A percentile compares a stretch with the other conserved stretches of the same genome.
phyloP scores from a whole-genome alignment of 2,113 vertebrate genomes.

The Nannospalax galili region DNA sequence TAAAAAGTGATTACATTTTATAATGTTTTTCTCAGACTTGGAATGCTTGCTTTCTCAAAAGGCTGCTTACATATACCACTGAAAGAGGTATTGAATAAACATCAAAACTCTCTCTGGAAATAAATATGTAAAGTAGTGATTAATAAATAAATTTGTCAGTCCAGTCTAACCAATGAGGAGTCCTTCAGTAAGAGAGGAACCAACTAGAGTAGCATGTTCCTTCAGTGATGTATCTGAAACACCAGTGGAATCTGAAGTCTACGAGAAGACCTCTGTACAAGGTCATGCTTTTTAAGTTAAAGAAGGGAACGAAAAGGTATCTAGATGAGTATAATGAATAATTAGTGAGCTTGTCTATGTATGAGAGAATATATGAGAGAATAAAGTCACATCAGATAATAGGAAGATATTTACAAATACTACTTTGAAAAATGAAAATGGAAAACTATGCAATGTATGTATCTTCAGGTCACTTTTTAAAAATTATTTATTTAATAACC shows the following conservation, averaged over 20 bases:
- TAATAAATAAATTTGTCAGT: neutral
- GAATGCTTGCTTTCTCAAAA: neutral
- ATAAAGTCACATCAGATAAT: neutral
- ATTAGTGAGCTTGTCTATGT: neutral
- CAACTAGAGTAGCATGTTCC: neutral
- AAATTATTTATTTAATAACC: too few species aligned
- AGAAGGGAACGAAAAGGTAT: neutral
- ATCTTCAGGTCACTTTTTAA: neutral
- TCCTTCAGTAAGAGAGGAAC: neutral
- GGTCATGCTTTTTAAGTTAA: neutral
- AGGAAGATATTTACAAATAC: neutral
- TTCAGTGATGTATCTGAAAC: neutral
- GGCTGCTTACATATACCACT: neutral
- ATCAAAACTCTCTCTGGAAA: neutral
- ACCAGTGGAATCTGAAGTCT: neutral
- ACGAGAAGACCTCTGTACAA: neutral
- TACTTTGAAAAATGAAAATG: neutral
- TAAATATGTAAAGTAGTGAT: neutral
- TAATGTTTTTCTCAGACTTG: conserved; percentile 13
- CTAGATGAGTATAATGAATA: neutral
- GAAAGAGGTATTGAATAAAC: neutral
- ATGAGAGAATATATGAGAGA: neutral
- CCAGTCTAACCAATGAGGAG: neutral
- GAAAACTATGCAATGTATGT: neutral
- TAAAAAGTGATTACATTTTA: conserved; percentile 27